phyloP scores from a whole-genome alignment of 2,888 invertebrate genomes.

The Drosophila sordidapex region DNA sequence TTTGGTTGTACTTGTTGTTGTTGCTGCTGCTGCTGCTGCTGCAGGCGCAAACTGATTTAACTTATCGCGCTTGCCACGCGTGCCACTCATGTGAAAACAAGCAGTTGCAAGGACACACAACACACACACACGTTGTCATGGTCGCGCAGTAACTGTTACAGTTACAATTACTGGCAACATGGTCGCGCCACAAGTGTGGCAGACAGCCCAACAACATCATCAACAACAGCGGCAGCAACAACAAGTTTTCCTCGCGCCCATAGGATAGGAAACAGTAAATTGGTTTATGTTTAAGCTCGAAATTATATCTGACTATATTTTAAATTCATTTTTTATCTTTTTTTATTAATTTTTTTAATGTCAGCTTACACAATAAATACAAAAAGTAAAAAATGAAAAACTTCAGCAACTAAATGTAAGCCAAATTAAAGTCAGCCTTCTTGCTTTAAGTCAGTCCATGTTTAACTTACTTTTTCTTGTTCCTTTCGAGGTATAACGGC shows the following conservation, averaged over 20 bases:
- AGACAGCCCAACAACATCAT: slow-evolving; percentile 27
- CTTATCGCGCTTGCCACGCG: slow-evolving; percentile 69
- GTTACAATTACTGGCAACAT: slow-evolving; percentile 48
- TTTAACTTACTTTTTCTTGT: not conserved
- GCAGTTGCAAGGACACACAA: slow-evolving; percentile 25
- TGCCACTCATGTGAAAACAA: slow-evolving; percentile 62
- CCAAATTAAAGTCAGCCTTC: not conserved
- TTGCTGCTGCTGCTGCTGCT: slow-evolving; percentile 65
- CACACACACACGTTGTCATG: slow-evolving; percentile 7
- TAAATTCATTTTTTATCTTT: no score
- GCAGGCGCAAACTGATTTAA: slow-evolving; percentile 68
- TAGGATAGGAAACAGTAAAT: slow-evolving; percentile 10
- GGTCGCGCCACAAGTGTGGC: slow-evolving; percentile 47
- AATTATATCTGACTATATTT: not conserved
- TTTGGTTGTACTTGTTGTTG: slow-evolving; percentile 65
- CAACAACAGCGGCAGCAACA: slow-evolving; percentile 9
- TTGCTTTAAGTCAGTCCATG: not conserved
- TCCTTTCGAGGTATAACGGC: not conserved
- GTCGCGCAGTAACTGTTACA: slow-evolving; percentile 6
- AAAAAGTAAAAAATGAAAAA: no score
- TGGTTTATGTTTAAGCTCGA: not conserved
- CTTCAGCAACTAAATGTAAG: no score
- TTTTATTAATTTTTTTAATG: no score
- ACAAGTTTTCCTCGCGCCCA: not conserved
- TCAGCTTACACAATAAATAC: no score